These are phyloP conservation scores for Colletes gigas DNA, from an alignment of 1,140 invertebrate species.

Conservation along the genomic window DNA sequence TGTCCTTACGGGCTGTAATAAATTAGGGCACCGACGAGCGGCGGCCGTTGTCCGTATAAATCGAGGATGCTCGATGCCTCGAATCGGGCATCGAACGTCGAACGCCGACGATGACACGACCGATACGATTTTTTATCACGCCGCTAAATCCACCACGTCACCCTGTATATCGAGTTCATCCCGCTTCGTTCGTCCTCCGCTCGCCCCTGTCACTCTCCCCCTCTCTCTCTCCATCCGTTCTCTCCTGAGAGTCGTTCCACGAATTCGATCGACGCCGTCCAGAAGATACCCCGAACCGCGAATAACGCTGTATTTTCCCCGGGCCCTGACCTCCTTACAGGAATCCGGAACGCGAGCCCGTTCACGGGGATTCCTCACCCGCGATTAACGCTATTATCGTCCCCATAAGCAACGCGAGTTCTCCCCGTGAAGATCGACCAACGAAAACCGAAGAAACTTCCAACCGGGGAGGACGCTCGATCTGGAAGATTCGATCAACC, in stretches of 20 bases:
- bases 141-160: neutral
- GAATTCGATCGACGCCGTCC: constrained; percentile 49
- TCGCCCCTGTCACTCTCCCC: neutral
- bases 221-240: neutral
- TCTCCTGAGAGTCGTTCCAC: constrained; percentile 49
- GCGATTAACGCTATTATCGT: constrained; percentile 41
- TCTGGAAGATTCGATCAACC: no score
- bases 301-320: constrained; percentile 57
- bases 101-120: neutral
- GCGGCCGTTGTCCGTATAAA: neutral
- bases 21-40: constrained; percentile 9
- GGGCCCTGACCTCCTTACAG: constrained; percentile 40
- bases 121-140: constrained; percentile 7
- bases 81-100: neutral
- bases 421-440: neutral
- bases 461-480: no score
- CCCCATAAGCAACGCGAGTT: neutral
- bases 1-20: constrained; percentile 11
- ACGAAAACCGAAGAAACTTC: no score
- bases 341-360: constrained; percentile 31
- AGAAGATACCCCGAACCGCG: constrained; percentile 33
- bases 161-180: constrained; percentile 5
- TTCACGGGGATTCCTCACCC: constrained; percentile 46
- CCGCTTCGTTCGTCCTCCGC: neutral
- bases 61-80: neutral